phyloP scores from a whole-genome alignment of 2,888 invertebrate species.

The Perithous albicinctus region DNA sequence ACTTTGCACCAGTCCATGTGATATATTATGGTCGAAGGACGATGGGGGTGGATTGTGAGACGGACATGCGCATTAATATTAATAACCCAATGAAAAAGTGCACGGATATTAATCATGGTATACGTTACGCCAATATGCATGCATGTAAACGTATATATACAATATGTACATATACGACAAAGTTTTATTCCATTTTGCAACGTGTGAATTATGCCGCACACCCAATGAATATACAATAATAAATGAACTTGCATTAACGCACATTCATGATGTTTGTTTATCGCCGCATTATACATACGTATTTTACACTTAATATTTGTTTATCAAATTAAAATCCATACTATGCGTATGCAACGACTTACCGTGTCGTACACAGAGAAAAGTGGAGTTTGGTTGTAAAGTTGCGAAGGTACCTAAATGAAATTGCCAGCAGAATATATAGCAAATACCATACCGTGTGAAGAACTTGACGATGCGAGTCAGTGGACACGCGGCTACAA shows the following conservation, averaged over 20 bases:
- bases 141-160: conserved; percentile 72
- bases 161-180: conserved; percentile 32
- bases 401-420: conserved; percentile 59
- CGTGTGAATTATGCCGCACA: conserved; percentile 50
- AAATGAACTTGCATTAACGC: conserved; percentile 36
- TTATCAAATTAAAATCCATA: too few species aligned
- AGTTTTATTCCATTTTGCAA: conserved; percentile 31
- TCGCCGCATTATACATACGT: conserved; percentile 6
- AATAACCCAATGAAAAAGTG: conserved; percentile 81
- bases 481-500: neutral
- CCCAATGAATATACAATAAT: conserved; percentile 46
- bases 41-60: conserved; percentile 62
- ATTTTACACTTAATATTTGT: too few species aligned
- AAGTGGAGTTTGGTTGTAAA: conserved; percentile 55
- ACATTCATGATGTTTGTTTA: conserved; percentile 25
- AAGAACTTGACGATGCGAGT: conserved; percentile 9
- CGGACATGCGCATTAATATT: conserved; percentile 81
- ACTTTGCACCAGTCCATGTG: conserved; percentile 54
- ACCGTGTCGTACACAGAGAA: conserved; percentile 65
- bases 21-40: conserved; percentile 47
- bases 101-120: conserved; percentile 80
- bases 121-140: conserved; percentile 73
- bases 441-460: conserved; percentile 18
- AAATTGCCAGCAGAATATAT: conserved; percentile 36
- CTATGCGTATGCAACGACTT: conserved; percentile 59